A percentile compares a stretch with the other conserved stretches of the same genome.
These are phyloP conservation scores for Resseliella maxima DNA, from an alignment of 2,888 invertebrate species.

Conservation along the genomic window DNA sequence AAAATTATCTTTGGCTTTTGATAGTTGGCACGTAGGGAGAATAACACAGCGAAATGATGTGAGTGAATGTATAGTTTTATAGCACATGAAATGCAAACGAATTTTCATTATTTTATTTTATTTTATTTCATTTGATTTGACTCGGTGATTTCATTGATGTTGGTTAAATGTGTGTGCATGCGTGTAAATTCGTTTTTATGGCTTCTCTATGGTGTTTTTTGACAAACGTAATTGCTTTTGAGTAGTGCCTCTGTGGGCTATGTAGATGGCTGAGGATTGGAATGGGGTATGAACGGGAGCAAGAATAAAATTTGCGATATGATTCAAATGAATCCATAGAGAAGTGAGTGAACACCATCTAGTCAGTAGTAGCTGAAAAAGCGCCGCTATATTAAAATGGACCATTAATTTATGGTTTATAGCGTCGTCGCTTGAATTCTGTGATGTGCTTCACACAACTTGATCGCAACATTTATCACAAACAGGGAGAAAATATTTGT, in stretches of 20 bases:
- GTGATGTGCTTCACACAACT: constrained; percentile 39
- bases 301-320: not conserved
- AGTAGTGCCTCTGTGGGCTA: constrained; percentile 24
- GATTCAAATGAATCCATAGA: not conserved
- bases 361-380: no score
- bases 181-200: constrained; percentile 52
- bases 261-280: not conserved
- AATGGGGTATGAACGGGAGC: not conserved
- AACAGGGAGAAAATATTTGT: constrained; percentile 18
- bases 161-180: constrained; percentile 55
- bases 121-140: constrained; percentile 54
- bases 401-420: constrained; percentile 48
- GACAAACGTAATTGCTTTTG: constrained; percentile 51
- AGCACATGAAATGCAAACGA: constrained; percentile 5
- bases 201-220: constrained; percentile 46
- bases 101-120: constrained; percentile 54
- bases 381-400: constrained; percentile 1
- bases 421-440: not conserved
- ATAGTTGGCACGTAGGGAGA: not conserved
- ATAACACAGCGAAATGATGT: not conserved
- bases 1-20: constrained; percentile 21
- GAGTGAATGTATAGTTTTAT: not conserved
- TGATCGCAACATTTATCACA: constrained; percentile 37
- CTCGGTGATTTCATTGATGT: constrained; percentile 54
- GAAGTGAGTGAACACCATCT: no score